These are phyloP conservation scores for Elachura formosa DNA, from an alignment of 2,113 vertebrate genomes.

Conservation along the genomic window DNA sequence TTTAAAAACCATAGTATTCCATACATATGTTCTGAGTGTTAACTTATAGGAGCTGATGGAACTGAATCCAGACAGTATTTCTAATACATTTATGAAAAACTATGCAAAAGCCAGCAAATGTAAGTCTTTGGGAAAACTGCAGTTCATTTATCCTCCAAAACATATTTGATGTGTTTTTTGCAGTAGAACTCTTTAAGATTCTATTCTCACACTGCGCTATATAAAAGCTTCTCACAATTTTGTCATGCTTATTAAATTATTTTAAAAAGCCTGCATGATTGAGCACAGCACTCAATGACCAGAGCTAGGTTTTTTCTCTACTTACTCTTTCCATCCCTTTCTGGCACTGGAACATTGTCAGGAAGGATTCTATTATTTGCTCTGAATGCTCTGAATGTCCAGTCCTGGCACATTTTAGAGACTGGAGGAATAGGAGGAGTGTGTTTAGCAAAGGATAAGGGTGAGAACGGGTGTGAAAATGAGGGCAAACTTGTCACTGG, in stretches of 20 bases:
- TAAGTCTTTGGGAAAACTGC: not conserved
- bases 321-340: not conserved
- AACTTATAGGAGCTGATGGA: not conserved
- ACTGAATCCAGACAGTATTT: not conserved
- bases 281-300: not conserved
- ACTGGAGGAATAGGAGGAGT: not conserved
- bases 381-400: not conserved
- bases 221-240: not conserved
- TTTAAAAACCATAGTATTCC: not conserved
- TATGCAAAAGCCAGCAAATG: not conserved
- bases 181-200: not conserved
- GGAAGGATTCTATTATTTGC: not conserved
- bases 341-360: not conserved
- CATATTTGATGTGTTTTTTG: not conserved
- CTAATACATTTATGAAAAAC: not conserved
- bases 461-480: not conserved
- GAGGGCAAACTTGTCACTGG: not conserved
- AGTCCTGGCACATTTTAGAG: not conserved
- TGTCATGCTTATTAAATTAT: not conserved
- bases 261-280: not conserved
- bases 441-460: not conserved
- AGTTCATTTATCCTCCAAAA: not conserved
- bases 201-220: not conserved
- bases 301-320: not conserved
- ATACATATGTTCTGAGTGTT: not conserved